A percentile compares a stretch with the other conserved stretches of the same genome.
Evolutionary conservation across 2,113 vertebrate species (phyloP).

Genomic region (Mirounga angustirostris): DNA sequence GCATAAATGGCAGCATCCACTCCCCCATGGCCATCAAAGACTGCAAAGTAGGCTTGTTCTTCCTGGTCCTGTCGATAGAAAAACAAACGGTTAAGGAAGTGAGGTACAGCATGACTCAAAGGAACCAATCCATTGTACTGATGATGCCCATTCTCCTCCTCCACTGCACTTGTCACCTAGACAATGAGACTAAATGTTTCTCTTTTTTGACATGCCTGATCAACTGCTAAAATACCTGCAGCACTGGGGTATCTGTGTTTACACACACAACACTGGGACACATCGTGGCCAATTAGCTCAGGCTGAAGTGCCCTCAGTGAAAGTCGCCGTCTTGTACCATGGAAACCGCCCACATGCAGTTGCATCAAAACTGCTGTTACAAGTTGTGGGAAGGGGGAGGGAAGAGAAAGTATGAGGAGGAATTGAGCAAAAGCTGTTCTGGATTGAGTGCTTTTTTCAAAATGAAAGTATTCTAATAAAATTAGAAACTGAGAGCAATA

Average conservation of each 20-base stretch:
- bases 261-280: conserved; percentile 58
- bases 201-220: conserved; percentile 3
- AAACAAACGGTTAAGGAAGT: conserved; percentile 30
- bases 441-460: conserved; percentile 34
- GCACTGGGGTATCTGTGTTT: conserved; percentile 68
- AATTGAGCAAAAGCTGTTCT: conserved; percentile 58
- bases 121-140: neutral
- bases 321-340: conserved; percentile 74
- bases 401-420: conserved; percentile 17
- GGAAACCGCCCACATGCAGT: conserved; percentile 77
- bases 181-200: conserved; percentile 8
- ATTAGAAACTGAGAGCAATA: conserved; percentile 44
- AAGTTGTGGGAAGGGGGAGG: neutral
- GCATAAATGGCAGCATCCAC: conserved; percentile 98
- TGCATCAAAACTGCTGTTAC: conserved; percentile 64
- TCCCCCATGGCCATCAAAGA: conserved; percentile 98
- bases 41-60: conserved; percentile 98
- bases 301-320: conserved; percentile 63
- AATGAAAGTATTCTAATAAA: conserved; percentile 60
- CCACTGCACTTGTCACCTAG: neutral
- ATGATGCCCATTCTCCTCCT: neutral
- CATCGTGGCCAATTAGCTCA: conserved; percentile 68
- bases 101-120: neutral
- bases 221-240: conserved; percentile 58
- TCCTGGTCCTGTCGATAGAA: conserved; percentile 93